Percentiles rank a stretch among this genome's conserved stretches.
These are phyloP conservation scores for Lagopus leucura DNA, from an alignment of 2,113 vertebrate genomes.

Conservation along the genomic window DNA sequence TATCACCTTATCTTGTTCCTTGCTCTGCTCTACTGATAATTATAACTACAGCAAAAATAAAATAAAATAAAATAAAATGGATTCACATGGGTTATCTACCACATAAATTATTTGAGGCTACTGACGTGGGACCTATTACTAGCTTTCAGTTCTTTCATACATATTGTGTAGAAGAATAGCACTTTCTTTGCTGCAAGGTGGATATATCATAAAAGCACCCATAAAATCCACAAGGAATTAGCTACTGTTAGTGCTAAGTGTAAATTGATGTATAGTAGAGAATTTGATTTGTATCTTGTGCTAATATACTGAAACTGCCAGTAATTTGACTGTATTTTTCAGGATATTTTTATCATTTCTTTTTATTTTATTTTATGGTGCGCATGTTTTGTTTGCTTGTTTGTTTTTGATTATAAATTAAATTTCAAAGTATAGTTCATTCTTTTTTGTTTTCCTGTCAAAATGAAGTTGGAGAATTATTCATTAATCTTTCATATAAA, in stretches of 20 bases:
- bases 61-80: background rate
- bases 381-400: background rate
- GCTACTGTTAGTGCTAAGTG: slow-evolving; percentile 12
- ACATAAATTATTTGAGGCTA: slow-evolving; percentile 2
- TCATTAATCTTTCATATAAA: background rate
- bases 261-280: slow-evolving; percentile 8
- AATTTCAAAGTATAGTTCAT: background rate
- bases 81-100: background rate
- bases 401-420: background rate
- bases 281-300: slow-evolving; percentile 22
- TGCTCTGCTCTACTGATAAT: background rate
- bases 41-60: background rate
- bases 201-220: slow-evolving; percentile 2
- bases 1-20: background rate
- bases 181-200: background rate
- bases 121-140: background rate
- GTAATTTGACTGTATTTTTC: slow-evolving; percentile 25
- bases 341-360: background rate
- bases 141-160: background rate
- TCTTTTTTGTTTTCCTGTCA: background rate
- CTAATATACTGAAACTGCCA: background rate
- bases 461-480: background rate
- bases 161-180: background rate
- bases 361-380: background rate
- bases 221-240: slow-evolving; percentile 45